Evolutionary conservation across 2,797 vertebrate genomes (phyloP).

Genomic region (Halcyon leucocephala): DNA sequence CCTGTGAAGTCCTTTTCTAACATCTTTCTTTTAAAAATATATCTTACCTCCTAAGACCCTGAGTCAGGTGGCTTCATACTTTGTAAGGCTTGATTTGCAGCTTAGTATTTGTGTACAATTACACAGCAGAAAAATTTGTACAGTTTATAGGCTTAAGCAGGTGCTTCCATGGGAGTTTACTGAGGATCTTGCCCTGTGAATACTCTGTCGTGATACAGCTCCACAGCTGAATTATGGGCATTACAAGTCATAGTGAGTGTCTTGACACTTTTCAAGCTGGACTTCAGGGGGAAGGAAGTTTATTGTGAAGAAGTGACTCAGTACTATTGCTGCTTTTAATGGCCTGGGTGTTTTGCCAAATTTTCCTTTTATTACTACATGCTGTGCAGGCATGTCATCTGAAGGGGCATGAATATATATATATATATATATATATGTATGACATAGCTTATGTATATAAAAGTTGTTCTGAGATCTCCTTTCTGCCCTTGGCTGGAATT

Average conservation of each 20-base stretch:
- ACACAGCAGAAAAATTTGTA: not conserved
- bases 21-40: not conserved
- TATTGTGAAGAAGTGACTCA: not conserved
- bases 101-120: not conserved
- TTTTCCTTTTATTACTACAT: not conserved
- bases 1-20: not conserved
- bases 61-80: not conserved
- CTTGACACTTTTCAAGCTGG: not conserved
- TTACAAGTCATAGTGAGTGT: not conserved
- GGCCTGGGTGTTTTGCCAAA: not conserved
- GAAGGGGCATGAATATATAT: not conserved
- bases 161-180: not conserved
- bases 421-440: too few species aligned
- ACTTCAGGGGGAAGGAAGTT: not conserved
- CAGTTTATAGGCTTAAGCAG: not conserved
- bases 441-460: too few species aligned
- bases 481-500: not conserved
- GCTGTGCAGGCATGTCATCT: not conserved
- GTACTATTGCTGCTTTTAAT: not conserved
- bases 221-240: not conserved
- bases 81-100: not conserved
- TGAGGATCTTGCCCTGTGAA: not conserved
- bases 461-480: not conserved
- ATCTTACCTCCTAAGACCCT: fast-evolving
- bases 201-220: not conserved